Base-by-base conservation (phyloP, 2,113 vertebrate species). In the Ursus arctos region DNA sequence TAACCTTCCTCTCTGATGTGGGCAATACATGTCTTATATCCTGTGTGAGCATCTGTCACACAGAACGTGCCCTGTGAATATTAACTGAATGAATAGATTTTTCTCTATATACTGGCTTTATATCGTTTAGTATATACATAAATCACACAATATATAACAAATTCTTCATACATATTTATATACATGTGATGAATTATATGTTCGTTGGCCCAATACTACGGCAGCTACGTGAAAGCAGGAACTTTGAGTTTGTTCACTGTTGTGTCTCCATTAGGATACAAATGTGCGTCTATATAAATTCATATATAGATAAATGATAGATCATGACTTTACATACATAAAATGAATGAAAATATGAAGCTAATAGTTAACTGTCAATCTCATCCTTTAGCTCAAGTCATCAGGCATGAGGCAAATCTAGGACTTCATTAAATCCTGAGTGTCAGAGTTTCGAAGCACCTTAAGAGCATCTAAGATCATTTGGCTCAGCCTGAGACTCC, bases 191-290 rank as follows among this genome's bases (percentile, higher is more conserved):
- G 1, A 26, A 26, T 74, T 43, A n/a, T 7, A 80, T 3, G 31
- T n/a, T 21, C 31, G 3, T 21, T 3, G 31, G 15, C 7, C 22
- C 36, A 5, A 26, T 3, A 26, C 4, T 3, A 14, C 3, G 24
- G 22, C 57, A 83, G 51, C 15, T 43, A 16, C 24, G 3, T 61
- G 36, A 83, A 43, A 57, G 36, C 57, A 43, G 7, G 12, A 19
- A 28, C 36, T 19, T 61, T 9, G 81, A 16, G 22, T 43, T 16
- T 31, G 57, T 16, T 83, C 24, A 61, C 81, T 31, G 15, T 1
- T 43, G 12, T 16, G 22, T 82, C 80, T 82, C 55, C 22, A 16
- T 59, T 82, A 59, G 22, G 24, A 36, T 57, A 79, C 4, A 49
- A 51, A 21, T 19, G 28, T 12, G 76, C 28, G 51, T 51, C 7